These are phyloP conservation scores for Melieria picta DNA, from an alignment of 2,888 invertebrate species.

Conservation along the genomic window DNA sequence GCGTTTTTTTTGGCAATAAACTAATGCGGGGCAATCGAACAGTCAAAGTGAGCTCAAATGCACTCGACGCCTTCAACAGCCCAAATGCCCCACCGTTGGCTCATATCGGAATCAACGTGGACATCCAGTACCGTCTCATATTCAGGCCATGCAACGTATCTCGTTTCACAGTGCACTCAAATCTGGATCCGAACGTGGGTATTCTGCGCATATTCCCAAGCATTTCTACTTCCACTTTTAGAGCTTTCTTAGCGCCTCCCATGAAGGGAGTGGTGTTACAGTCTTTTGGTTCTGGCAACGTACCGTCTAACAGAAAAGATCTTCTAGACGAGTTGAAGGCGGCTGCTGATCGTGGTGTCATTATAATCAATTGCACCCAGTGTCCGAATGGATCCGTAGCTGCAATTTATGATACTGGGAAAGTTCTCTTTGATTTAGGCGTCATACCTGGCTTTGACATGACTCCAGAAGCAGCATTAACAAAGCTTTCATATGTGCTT, in stretches of 20 bases:
- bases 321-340: constrained; percentile 76
- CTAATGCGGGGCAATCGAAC: constrained; percentile 85
- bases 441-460: constrained; percentile 64
- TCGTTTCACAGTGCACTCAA: constrained; percentile 77
- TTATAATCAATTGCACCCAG: constrained; percentile 93
- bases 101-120: constrained; percentile 82
- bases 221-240: constrained; percentile 81
- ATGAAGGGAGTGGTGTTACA: constrained; percentile 86
- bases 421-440: constrained; percentile 67
- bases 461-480: constrained; percentile 92
- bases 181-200: constrained; percentile 85
- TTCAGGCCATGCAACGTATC: constrained; percentile 72
- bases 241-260: constrained; percentile 79
- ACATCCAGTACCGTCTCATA: constrained; percentile 68
- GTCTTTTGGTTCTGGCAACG: constrained; percentile 93
- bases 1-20: constrained; percentile 88
- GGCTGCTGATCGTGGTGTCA: constrained; percentile 80
- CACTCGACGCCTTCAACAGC: constrained; percentile 67
- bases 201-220: constrained; percentile 90
- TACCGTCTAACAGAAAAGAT: constrained; percentile 86
- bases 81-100: constrained; percentile 89
- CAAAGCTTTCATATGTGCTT: constrained; percentile 90
- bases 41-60: constrained; percentile 60
- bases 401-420: constrained; percentile 85
- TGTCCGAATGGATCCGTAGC: constrained; percentile 85